Evolutionary conservation across 2,888 invertebrate genomes (phyloP), one percentile per base, ranked within the genome.

Genomic region (Rotaria socialis): DNA sequence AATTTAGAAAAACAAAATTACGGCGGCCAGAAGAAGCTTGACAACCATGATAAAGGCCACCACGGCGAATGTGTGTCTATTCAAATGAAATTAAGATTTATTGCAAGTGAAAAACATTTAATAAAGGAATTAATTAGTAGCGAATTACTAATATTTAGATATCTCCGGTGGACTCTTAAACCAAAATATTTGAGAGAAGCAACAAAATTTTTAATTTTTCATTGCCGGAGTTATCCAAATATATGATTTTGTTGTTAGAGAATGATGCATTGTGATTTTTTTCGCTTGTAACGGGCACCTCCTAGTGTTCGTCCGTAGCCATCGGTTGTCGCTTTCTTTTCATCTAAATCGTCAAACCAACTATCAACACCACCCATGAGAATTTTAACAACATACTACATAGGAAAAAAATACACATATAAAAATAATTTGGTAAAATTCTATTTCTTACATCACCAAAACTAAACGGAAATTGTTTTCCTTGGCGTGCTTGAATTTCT

Each of bases 301-400:
- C 19, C 0, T 47, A 8, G 2, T 43, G 24, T 8, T 24, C 80
- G 43, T 80, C 80, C 80, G n/a, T 43, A n/a, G n/a, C 47, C 80
- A 80, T 47, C 47, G 0, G 47, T 47, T 14, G 11, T 47, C 2
- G 47, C 80, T n/a, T 80, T 80, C n/a, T 80, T 80, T 14, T 80
- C 80, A 47, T 80, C 80, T 47, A 80, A 80, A 47, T 80, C 80
- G n/a, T 80, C 80, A n/a, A 80, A 80, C 80, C 80, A 80, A n/a
- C 47, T 43, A n/a, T 80, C 80, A 4, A 80, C 43, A 80, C 47
- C 24, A 47, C 80, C 80, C 80, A 80, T 80, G 47, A 80, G 24
- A 47, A 80, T 80, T 80, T 80, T 80, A 47, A 55, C 55, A 55
- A 55, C 55, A 22, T 55, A 55, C 55, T 55, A 22, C 5, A 22